Evolutionary conservation across 2,888 invertebrate species (phyloP).

Genomic region (Hybos culiciformis): DNA sequence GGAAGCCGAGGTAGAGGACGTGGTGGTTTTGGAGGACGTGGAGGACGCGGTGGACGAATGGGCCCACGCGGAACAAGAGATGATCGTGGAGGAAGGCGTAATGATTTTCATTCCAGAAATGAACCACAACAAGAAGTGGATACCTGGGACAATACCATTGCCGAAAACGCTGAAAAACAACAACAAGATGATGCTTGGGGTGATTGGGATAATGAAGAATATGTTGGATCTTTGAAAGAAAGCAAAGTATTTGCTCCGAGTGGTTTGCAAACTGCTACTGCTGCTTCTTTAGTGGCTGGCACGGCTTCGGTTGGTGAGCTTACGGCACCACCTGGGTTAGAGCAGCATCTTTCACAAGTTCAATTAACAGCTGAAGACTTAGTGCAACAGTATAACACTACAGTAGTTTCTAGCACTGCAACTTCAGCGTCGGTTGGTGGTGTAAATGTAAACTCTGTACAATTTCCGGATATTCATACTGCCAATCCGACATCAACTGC

Average conservation of each 20-base stretch:
- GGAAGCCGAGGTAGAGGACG: constrained; percentile 37
- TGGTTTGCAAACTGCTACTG: constrained; percentile 29
- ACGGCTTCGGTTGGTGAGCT: constrained; percentile 21
- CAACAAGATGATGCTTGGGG: constrained; percentile 40
- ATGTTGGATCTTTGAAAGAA: constrained; percentile 86
- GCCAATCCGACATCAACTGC: constrained; percentile 35
- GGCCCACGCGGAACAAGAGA: constrained; percentile 19
- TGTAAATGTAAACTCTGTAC: constrained; percentile 22
- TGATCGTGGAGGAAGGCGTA: constrained; percentile 21
- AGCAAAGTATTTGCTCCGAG: constrained; percentile 84
- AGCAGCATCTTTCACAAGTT: constrained; percentile 29
- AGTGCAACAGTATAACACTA: constrained; percentile 24
- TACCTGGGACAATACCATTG: constrained; percentile 44
- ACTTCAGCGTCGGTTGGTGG: constrained; percentile 26
- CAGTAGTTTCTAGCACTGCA: constrained; percentile 25
- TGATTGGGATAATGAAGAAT: constrained; percentile 87
- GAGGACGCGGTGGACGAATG: constrained; percentile 37
- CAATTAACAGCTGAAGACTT: constrained; percentile 26
- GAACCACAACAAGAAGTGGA: constrained; percentile 39
- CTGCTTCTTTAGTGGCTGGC: constrained; percentile 18
- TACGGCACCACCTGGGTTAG: constrained; percentile 37
- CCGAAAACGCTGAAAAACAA: constrained; percentile 33
- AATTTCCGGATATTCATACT: constrained; percentile 30
- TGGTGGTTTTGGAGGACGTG: constrained; percentile 38
- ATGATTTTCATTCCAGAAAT: constrained; percentile 25